Evolutionary conservation across 2,113 vertebrate genomes (phyloP), one percentile per base, ranked within the genome.

Genomic region (Calcarius ornatus): DNA sequence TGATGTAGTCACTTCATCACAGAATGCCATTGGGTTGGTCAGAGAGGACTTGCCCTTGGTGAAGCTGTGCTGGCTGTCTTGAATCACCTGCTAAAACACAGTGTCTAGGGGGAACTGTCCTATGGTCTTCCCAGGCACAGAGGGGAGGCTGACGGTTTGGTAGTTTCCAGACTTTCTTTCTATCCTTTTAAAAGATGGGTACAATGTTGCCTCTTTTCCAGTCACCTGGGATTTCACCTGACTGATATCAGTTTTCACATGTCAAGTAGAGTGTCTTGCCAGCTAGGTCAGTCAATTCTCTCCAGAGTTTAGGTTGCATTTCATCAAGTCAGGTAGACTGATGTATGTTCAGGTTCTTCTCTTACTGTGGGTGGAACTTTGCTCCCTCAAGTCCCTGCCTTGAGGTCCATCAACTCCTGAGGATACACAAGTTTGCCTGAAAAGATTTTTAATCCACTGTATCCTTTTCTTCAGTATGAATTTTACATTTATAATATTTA

Each of bases 401-500:
- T 70, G 30, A 79, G 24, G 10, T 54, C 24, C 0, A 1, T 54
- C 15, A 13, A 10, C 11, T 77, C 3, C 1, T 76, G 10, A 35
- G 12, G 14, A 51, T n/a, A 50, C 10, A 56, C 31, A 79, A 68
- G 50, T 17, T 57, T 79, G 18, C 27, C 57, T 76, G 68, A 83
- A 83, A 72, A 57, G 16, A 33, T 70, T 73, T 81, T 86, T 28
- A 80, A 64, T 71, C 45, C 31, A 30, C 14, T 70, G 15, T 37
- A n/a, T 64, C 28, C 10, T 51, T 77, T 86, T 54, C 71, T 37
- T 24, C 4, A 48, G 23, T 81, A 56, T 63, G 24, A 11, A 12
- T 72, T 93, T 80, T 75, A 35, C 23, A 57, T 96, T 69, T 95
- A 70, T 87, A 96, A 59, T 88, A 86, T 92, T 96, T 97, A 66